Conservation (phyloP, 2,797 vertebrate species). For the Austrolebias charrua region DNA sequence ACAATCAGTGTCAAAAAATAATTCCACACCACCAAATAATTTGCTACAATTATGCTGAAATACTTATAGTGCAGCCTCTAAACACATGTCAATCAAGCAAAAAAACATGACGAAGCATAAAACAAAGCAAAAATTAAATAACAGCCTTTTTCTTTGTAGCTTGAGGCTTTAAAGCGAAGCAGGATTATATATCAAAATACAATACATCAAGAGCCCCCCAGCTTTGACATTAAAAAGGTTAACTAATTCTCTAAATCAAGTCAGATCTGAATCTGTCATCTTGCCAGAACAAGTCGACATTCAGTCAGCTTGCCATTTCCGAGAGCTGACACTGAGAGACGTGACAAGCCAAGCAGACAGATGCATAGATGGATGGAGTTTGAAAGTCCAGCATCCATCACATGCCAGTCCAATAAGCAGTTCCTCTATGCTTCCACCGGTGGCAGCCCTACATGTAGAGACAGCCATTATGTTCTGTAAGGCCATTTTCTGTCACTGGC, state of each 20-base stretch:
- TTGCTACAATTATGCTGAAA: not conserved
- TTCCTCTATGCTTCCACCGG: conserved; percentile 37
- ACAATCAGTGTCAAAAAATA: conserved; percentile 42
- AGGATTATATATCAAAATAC: conserved; percentile 53
- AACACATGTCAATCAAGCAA: conserved; percentile 56
- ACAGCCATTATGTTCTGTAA: conserved; percentile 40
- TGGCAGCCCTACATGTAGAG: conserved; percentile 12
- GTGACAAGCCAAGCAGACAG: conserved; percentile 61
- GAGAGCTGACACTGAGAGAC: conserved; percentile 56
- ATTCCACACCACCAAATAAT: conserved; percentile 34
- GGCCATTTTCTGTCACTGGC: conserved; percentile 53
- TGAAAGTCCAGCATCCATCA: conserved; percentile 73
- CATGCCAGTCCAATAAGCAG: conserved; percentile 44
- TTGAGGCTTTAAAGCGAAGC: conserved; percentile 57
- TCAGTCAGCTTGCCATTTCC: conserved; percentile 57
- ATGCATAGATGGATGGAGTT: conserved; percentile 61
- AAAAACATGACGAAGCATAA: conserved; percentile 36
- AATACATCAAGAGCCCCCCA: conserved; percentile 55
- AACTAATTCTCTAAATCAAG: conserved; percentile 82
- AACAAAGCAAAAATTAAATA: conserved; percentile 56
- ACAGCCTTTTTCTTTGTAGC: conserved; percentile 27
- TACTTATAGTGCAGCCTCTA: conserved; percentile 39
- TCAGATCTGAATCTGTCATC: conserved; percentile 74
- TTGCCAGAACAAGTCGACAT: conserved; percentile 52
- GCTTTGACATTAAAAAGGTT: conserved; percentile 80